Evolutionary conservation across 2,888 invertebrate species (phyloP).

Genomic region (Ophioninae sp.): DNA sequence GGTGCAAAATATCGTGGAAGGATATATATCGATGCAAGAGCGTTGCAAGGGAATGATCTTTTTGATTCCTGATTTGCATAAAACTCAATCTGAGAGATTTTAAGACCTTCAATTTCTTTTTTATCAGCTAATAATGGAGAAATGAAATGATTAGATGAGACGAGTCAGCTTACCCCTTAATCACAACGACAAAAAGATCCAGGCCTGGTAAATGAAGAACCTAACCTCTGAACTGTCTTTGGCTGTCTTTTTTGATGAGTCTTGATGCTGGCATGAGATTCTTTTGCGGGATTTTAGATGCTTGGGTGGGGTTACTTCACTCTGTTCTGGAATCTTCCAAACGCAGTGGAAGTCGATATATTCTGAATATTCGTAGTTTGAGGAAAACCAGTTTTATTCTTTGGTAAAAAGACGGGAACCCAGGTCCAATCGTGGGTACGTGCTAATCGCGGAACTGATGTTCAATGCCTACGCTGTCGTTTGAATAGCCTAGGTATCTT

Average conservation of each 20-base stretch:
- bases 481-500: background rate
- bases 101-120: conserved; percentile 1
- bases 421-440: background rate
- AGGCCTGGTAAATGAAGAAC: conserved; percentile 7
- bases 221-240: conserved; percentile 24
- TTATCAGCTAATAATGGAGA: conserved; percentile 23
- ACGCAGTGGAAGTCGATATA: background rate
- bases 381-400: background rate
- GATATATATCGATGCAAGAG: conserved; percentile 44
- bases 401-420: background rate
- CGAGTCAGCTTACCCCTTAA: conserved; percentile 42
- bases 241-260: conserved; percentile 5
- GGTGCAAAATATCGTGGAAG: conserved; percentile 15
- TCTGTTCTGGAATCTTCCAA: background rate
- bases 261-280: background rate
- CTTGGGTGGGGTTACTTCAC: background rate
- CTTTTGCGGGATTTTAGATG: background rate
- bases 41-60: conserved; percentile 20
- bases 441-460: too few species aligned
- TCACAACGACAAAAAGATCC: conserved; percentile 17
- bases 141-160: conserved; percentile 3
- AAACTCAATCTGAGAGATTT: background rate
- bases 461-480: background rate
- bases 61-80: conserved; percentile 49
- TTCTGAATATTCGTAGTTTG: background rate